Evolutionary conservation across 2,888 invertebrate genomes (phyloP).

Genomic region (Seira musarum): DNA sequence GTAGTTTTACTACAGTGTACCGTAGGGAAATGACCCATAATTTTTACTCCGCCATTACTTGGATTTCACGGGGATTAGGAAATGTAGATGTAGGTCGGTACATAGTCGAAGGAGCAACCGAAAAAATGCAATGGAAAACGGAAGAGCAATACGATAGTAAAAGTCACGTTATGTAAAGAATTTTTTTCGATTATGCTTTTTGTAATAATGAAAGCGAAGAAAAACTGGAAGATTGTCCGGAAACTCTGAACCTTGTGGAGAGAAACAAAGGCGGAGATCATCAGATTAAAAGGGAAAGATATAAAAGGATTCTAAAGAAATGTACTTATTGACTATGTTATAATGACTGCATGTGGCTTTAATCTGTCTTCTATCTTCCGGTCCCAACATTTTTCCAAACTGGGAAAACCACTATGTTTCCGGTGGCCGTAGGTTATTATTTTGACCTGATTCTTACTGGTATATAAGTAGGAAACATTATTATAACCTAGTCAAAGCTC

Average conservation of each 20-base stretch:
- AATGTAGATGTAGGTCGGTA: constrained; percentile 53
- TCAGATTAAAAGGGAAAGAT: constrained; percentile 2
- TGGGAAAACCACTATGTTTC: constrained; percentile 16
- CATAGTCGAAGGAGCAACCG: not conserved
- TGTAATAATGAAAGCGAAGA: constrained; percentile 14
- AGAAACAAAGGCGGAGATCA: constrained; percentile 11
- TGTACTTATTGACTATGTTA: not conserved
- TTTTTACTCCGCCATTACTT: constrained; percentile 49
- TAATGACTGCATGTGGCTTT: not conserved
- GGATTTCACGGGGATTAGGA: constrained; percentile 58
- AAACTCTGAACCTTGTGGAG: not conserved
- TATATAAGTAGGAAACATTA: no score
- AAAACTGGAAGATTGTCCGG: not conserved
- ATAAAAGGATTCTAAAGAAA: not conserved
- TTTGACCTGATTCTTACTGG: not conserved
- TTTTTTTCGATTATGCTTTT: constrained; percentile 16
- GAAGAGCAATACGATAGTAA: constrained; percentile 4
- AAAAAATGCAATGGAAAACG: constrained; percentile 22
- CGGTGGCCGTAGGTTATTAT: not conserved
- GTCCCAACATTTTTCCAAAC: not conserved
- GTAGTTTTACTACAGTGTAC: constrained; percentile 55
- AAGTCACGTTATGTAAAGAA: constrained; percentile 16
- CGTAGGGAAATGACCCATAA: constrained; percentile 56
- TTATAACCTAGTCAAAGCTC: no score
- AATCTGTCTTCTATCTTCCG: not conserved